Conservation (phyloP, 2,113 vertebrate genomes). For the Lamprotornis superbus region DNA sequence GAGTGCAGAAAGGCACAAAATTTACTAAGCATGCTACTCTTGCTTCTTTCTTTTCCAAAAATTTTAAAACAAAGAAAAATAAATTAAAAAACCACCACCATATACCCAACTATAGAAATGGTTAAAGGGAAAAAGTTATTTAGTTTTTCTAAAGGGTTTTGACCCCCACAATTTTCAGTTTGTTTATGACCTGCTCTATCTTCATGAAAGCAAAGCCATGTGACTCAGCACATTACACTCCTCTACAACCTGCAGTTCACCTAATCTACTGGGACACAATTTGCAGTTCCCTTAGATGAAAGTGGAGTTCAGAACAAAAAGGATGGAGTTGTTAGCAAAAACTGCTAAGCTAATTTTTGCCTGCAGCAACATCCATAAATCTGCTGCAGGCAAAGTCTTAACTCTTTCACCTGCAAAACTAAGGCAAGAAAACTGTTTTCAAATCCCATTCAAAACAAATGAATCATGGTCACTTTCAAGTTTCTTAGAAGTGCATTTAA, state of each 20-base stretch:
- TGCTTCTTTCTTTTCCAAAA: neutral
- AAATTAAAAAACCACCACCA: neutral
- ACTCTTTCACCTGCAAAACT: neutral
- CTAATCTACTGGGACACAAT: neutral
- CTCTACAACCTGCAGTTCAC: neutral
- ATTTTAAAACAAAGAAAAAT: neutral
- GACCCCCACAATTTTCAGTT: neutral
- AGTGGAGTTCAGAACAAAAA: constrained; percentile 22
- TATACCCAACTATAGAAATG: neutral
- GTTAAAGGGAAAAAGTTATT: neutral
- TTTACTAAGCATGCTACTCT: neutral
- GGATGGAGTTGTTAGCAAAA: constrained; percentile 18
- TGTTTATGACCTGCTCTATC: neutral
- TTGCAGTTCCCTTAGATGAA: neutral
- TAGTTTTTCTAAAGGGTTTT: neutral
- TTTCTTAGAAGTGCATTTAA: neutral
- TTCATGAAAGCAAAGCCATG: neutral
- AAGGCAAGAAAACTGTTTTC: neutral
- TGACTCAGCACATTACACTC: neutral
- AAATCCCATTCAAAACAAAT: neutral
- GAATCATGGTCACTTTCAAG: neutral
- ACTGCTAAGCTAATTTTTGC: constrained; percentile 33
- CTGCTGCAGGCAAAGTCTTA: neutral
- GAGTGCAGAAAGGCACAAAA: neutral
- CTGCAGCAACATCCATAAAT: neutral